Evolutionary conservation across 2,797 vertebrate species (phyloP).

Genomic region (Eidolon dupreanum): DNA sequence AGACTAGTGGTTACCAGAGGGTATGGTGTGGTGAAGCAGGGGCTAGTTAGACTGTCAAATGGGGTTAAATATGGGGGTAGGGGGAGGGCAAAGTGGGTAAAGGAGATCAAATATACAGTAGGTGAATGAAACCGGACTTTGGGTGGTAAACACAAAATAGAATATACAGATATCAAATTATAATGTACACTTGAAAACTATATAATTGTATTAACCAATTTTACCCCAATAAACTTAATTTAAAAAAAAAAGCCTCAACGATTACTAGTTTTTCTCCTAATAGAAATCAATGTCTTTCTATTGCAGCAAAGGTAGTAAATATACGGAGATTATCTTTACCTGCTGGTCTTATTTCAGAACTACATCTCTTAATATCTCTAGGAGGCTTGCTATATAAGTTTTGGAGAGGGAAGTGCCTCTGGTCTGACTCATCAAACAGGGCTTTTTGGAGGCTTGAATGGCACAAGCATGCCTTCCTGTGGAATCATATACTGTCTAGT

Average conservation of each 20-base stretch:
- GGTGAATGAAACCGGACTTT: no score
- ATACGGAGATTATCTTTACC: neutral
- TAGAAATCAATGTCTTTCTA: neutral
- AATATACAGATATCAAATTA: no score
- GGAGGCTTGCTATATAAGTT: neutral
- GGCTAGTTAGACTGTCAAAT: no score
- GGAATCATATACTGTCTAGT: neutral
- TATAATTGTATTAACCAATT: no score
- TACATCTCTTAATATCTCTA: neutral
- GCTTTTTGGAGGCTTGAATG: neutral
- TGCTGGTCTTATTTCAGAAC: slow-evolving; percentile 29
- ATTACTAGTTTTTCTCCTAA: neutral
- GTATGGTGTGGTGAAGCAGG: no score
- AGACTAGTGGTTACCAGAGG: no score
- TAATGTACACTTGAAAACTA: no score
- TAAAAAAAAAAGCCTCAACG: neutral
- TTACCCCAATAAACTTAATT: no score
- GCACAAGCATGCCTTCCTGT: neutral
- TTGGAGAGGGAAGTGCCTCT: neutral
- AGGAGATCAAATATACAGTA: no score
- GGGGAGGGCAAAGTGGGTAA: no score
- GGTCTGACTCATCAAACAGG: neutral
- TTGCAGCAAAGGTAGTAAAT: neutral
- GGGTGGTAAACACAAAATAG: no score
- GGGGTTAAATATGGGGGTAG: no score